Conservation (phyloP, 2,797 vertebrate genomes). For the Gymnodraco acuticeps region DNA sequence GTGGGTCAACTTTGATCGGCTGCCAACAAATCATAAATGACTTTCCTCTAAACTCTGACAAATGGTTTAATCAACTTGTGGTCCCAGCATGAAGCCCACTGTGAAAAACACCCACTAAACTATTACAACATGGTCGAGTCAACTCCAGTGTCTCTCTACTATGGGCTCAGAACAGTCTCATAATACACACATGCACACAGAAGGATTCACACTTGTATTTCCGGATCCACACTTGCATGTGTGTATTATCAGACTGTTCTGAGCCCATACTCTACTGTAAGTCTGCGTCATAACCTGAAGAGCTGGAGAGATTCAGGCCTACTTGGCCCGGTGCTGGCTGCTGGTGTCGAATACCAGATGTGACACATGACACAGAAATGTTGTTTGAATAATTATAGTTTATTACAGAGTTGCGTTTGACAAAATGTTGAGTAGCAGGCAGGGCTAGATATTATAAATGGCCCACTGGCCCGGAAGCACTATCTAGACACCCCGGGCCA, state of each 20-base stretch:
- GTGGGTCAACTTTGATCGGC: neutral
- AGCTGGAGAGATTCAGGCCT: slow-evolving; percentile 19
- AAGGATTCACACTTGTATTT: too few species aligned
- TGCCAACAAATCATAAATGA: neutral
- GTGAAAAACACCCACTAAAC: neutral
- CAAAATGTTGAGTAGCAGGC: too few species aligned
- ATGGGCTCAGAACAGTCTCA: too few species aligned
- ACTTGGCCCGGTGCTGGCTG: slow-evolving; percentile 19
- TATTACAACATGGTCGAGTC: neutral
- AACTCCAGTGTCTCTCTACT: neutral
- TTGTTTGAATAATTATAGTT: slow-evolving; percentile 65
- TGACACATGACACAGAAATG: slow-evolving; percentile 43
- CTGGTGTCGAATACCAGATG: slow-evolving; percentile 17
- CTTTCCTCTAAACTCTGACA: neutral
- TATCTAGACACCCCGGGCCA: too few species aligned
- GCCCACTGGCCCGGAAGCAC: too few species aligned
- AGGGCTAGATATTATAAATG: too few species aligned
- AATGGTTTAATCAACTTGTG: neutral
- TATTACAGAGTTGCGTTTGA: slow-evolving; percentile 30
- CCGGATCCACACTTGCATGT: too few species aligned
- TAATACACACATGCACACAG: too few species aligned
- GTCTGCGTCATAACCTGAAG: neutral
- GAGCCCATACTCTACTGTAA: neutral
- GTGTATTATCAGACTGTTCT: too few species aligned
- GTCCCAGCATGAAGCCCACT: neutral